Evolutionary conservation across 2,113 vertebrate species (phyloP).

Genomic region (Ranitomeya variabilis): DNA sequence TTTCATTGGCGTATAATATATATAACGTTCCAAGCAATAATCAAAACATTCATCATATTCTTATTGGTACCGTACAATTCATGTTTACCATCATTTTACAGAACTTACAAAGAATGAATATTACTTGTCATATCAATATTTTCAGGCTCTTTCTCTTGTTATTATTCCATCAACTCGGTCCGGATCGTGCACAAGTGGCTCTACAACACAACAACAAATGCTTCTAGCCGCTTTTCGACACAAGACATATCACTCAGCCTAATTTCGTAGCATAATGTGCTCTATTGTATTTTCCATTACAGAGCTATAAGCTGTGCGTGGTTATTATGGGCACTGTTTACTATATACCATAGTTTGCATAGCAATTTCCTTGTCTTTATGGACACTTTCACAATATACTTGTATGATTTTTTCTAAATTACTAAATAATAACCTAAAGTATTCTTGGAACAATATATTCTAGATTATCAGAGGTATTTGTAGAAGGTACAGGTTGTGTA

Average conservation of each 20-base stretch:
- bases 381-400: neutral
- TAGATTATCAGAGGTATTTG: neutral
- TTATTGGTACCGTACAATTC: neutral
- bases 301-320: neutral
- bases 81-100: slow-evolving; percentile 2
- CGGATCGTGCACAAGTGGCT: slow-evolving; percentile 19
- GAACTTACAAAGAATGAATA: neutral
- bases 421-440: neutral
- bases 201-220: neutral
- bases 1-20: neutral
- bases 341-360: neutral
- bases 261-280: neutral
- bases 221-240: slow-evolving; percentile 4
- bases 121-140: neutral
- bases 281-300: slow-evolving; percentile 9
- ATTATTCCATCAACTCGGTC: slow-evolving; percentile 22
- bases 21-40: neutral
- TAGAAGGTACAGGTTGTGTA: neutral
- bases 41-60: neutral
- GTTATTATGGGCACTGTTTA: neutral
- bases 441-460: neutral
- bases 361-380: neutral
- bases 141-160: neutral
- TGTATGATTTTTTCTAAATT: neutral
- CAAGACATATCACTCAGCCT: slow-evolving; percentile 5